A percentile compares a stretch with the other conserved stretches of the same genome.
Evolutionary conservation across 2,888 invertebrate genomes (phyloP).

Genomic region (Clepsis dumicolana): DNA sequence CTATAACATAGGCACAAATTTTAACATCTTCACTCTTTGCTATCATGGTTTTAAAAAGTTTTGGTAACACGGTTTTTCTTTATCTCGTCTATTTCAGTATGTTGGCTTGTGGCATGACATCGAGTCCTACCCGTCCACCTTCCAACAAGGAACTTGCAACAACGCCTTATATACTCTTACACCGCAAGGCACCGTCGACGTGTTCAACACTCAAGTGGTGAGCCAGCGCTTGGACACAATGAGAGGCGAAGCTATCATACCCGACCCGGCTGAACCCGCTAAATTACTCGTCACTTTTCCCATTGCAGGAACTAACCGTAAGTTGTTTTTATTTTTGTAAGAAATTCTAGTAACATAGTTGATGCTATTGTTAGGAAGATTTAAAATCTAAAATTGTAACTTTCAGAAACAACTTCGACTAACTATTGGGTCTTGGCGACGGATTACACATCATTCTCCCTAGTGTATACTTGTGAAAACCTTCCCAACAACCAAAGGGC

Average conservation of each 20-base stretch:
- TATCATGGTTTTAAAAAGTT: too few relatives aligned
- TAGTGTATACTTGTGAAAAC: conserved; percentile 29
- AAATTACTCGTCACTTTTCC: conserved; percentile 81
- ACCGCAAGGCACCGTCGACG: conserved; percentile 12
- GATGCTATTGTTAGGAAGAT: background rate
- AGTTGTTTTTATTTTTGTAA: background rate
- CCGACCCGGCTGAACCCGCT: conserved; percentile 60
- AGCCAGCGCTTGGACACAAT: conserved; percentile 75
- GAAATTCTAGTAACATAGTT: background rate
- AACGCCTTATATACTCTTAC: conserved; percentile 33
- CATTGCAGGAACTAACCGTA: conserved; percentile 47
- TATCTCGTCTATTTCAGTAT: conserved; percentile 37
- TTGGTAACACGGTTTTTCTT: background rate
- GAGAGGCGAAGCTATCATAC: conserved; percentile 70
- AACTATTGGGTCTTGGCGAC: conserved; percentile 31
- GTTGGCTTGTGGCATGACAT: conserved; percentile 44
- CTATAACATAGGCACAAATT: too few relatives aligned
- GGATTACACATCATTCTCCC: conserved; percentile 14
- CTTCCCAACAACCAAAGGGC: conserved; percentile 5
- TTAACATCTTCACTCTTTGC: too few relatives aligned
- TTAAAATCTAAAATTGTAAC: background rate
- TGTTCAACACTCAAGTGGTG: conserved; percentile 43
- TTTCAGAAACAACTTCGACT: conserved; percentile 21
- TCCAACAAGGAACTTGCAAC: conserved; percentile 36
- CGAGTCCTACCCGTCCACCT: conserved; percentile 36